Evolutionary conservation across 30 jellyfish, hydroid and myxozoan genomes (phyloP).

Genomic region (Aurelia coerulea): DNA sequence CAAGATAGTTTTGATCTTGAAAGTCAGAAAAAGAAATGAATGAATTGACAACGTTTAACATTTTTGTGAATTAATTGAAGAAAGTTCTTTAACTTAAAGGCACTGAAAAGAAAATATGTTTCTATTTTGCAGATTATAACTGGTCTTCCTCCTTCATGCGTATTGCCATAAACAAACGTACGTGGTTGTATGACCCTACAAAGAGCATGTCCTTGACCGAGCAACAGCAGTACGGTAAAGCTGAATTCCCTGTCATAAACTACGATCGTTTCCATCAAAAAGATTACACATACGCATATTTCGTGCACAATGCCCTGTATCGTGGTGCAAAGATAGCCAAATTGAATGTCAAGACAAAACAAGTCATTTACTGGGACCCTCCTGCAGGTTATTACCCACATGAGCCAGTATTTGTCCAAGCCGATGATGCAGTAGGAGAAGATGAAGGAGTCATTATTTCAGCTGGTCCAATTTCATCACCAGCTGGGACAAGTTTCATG

Average conservation of each 20-base stretch:
- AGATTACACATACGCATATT: conserved; percentile 56
- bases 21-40: too few relatives aligned
- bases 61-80: too few relatives aligned
- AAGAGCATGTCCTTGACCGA: conserved; percentile 42
- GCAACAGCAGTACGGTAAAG: conserved; percentile 53
- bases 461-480: conserved; percentile 63
- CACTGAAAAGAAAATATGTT: too few relatives aligned
- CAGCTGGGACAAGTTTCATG: conserved; percentile 63
- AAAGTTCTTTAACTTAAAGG: too few relatives aligned
- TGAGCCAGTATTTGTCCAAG: conserved; percentile 66
- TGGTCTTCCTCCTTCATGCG: conserved; percentile 61
- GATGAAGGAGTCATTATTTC: conserved; percentile 59
- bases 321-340: conserved; percentile 41
- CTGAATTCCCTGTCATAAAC: conserved; percentile 52
- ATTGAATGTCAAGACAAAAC: conserved; percentile 59
- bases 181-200: conserved; percentile 55
- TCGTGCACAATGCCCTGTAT: conserved; percentile 51
- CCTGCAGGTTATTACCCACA: conserved; percentile 70
- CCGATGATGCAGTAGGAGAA: conserved; percentile 40
- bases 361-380: conserved; percentile 45
- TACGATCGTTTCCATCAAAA: conserved; percentile 53
- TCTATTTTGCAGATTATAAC: neutral
- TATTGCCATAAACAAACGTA: conserved; percentile 52
- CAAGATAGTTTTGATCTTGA: too few relatives aligned
- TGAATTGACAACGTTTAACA: too few relatives aligned